These are phyloP conservation scores for Galerucella nymphaeae DNA, from an alignment of 2,888 invertebrate species.

Conservation along the genomic window DNA sequence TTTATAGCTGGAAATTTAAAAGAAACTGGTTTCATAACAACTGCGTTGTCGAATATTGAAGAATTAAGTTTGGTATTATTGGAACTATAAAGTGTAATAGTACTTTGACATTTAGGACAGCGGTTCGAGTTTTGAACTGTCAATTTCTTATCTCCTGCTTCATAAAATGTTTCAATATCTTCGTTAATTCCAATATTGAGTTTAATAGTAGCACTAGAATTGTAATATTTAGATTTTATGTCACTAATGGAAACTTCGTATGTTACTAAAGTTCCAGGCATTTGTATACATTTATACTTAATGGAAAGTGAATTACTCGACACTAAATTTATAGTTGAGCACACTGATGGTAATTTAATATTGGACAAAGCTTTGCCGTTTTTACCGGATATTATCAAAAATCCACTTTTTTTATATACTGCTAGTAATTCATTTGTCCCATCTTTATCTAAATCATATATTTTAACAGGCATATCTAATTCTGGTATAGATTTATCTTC, in stretches of 20 bases:
- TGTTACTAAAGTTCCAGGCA: constrained; percentile 21
- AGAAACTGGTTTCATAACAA: constrained; percentile 78
- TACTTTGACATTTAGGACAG: constrained; percentile 78
- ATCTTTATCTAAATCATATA: constrained; percentile 80
- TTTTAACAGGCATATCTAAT: constrained; percentile 76
- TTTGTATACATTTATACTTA: constrained; percentile 39
- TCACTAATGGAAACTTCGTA: constrained; percentile 46
- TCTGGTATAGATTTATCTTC: constrained; percentile 69
- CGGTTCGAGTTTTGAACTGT: constrained; percentile 77
- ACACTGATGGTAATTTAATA: constrained; percentile 57
- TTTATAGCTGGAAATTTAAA: constrained; percentile 70
- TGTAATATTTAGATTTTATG: constrained; percentile 32
- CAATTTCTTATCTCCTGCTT: constrained; percentile 73
- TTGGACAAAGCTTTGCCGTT: constrained; percentile 76
- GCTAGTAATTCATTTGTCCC: constrained; percentile 76
- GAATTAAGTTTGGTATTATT: constrained; percentile 63
- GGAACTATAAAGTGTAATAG: constrained; percentile 70
- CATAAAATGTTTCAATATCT: constrained; percentile 67
- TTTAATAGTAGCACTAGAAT: constrained; percentile 40
- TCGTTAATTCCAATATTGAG: constrained; percentile 44
- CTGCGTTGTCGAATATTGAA: constrained; percentile 75
- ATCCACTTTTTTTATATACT: constrained; percentile 64
- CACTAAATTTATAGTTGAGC: constrained; percentile 42
- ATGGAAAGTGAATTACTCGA: constrained; percentile 27
- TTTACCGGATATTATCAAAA: constrained; percentile 78